These are phyloP conservation scores for Zhuqinia jingwanae DNA, from an alignment of 2,888 invertebrate genomes.

Conservation along the genomic window DNA sequence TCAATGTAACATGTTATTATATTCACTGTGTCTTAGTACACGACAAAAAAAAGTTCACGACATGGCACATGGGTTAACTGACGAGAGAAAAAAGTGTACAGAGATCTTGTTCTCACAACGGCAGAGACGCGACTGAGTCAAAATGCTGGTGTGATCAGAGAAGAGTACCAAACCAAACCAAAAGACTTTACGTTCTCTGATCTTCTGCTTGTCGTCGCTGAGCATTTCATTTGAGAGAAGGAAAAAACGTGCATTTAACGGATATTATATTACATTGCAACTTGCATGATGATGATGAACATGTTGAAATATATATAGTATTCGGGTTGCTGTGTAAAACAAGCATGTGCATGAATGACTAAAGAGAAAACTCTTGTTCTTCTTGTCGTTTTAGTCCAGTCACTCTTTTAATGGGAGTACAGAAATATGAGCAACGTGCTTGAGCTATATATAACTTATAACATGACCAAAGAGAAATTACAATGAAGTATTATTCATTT, in stretches of 20 bases:
- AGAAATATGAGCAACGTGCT: too few relatives aligned
- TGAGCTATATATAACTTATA: too few relatives aligned
- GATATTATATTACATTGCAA: background rate
- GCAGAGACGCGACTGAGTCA: constrained; percentile 59
- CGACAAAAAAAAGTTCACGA: constrained; percentile 11
- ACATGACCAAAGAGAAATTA: too few relatives aligned
- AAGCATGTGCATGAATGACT: too few relatives aligned
- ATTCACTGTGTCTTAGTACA: background rate
- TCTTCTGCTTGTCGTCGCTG: constrained; percentile 4
- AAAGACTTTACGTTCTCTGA: constrained; percentile 15
- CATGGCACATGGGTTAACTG: constrained; percentile 43
- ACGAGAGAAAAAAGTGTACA: constrained; percentile 16
- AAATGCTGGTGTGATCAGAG: constrained; percentile 26
- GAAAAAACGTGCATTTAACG: too few relatives aligned
- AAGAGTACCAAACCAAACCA: constrained; percentile 23
- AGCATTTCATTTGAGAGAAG: background rate
- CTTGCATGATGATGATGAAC: too few relatives aligned
- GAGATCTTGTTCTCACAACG: constrained; percentile 58
- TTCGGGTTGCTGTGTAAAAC: too few relatives aligned
- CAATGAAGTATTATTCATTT: too few relatives aligned
- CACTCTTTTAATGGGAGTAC: too few relatives aligned
- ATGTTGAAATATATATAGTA: too few relatives aligned
- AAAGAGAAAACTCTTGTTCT: too few relatives aligned
- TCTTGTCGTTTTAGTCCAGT: too few relatives aligned
- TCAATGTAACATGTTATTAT: background rate